Base-by-base conservation (phyloP, 2,113 vertebrate species). In the Oxyura jamaicensis region DNA sequence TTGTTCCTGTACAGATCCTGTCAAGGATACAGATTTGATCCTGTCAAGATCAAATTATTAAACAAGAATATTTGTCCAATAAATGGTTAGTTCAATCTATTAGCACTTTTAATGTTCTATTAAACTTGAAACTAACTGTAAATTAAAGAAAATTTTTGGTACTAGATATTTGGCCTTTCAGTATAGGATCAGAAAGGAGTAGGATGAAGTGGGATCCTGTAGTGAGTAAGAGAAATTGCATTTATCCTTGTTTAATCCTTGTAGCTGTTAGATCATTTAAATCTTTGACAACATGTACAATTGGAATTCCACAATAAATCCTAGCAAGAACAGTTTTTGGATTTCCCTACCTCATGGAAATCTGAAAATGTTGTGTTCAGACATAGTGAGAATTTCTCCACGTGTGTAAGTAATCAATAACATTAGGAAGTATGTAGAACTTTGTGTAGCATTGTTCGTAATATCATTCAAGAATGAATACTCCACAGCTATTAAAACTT, bases 191-290 rank as follows among this genome's bases (percentile, higher is more conserved):
- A 87, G 83, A 72, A 68, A 63, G 71, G 56, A 79, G 72, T 52
- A 89, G 68, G 41, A 66, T 62, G 63, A 69, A 58, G 58, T 85
- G 50, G 50, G n/a, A 26, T 60, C 83, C 44, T 74, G 20, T 33
- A 48, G n/a, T 46, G 74, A 17, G 63, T 39, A 33, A 76, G 82
- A 62, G 71, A 62, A 56, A 58, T 83, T 58, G 12, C 41, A 31
- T 83, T 95, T 91, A 74, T 81, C 66, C 75, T 55, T 82, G 52
- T 75, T 83, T 95, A 90, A 72, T 81, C 66, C 75, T 52, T 82
- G 52, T 75, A 86, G 65, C 72, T 95, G 74, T 55, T 75, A 39
- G 69, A 60, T 91, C 71, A 81, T 42, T 92, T 83, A 83, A 86
- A 76, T 48, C 46, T 76, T 82, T 2, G 4, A 36, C 67, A 83